phyloP scores from a whole-genome alignment of 2,888 invertebrate genomes.

The Erebia ligea region DNA sequence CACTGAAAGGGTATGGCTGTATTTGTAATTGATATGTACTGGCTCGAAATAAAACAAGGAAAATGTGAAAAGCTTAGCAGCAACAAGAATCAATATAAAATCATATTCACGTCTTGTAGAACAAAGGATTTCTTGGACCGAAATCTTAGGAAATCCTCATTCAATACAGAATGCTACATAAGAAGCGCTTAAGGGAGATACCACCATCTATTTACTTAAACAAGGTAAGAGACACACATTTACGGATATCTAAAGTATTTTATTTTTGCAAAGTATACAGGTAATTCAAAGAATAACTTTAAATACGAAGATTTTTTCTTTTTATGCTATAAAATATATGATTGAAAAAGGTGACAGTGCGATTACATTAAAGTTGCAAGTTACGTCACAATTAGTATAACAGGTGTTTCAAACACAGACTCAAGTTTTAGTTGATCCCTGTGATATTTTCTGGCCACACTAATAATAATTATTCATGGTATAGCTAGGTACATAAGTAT shows the following conservation, averaged over 20 bases:
- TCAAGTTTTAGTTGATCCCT: too few species aligned
- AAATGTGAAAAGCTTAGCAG: slow-evolving; percentile 21
- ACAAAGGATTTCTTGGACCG: slow-evolving; percentile 30
- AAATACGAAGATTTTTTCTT: too few species aligned
- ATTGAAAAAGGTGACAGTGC: too few species aligned
- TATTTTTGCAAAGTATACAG: neutral
- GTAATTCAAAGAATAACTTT: too few species aligned
- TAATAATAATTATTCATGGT: too few species aligned
- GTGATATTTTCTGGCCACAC: too few species aligned
- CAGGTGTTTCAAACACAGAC: too few species aligned
- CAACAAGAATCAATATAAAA: slow-evolving; percentile 31
- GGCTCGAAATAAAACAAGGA: slow-evolving; percentile 2
- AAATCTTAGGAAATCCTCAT: slow-evolving; percentile 33
- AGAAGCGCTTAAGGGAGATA: slow-evolving; percentile 26
- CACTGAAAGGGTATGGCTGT: neutral
- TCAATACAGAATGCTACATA: slow-evolving; percentile 32
- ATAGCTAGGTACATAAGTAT: too few species aligned
- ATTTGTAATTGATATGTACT: too few species aligned
- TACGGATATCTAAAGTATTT: neutral
- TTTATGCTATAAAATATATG: too few species aligned
- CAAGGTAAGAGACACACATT: slow-evolving; percentile 10
- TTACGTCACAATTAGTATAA: too few species aligned
- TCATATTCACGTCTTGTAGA: slow-evolving; percentile 31
- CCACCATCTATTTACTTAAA: slow-evolving; percentile 24
- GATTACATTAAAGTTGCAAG: too few species aligned